These are phyloP conservation scores for Urechis unicinctus DNA, from an alignment of 2,888 invertebrate genomes.

Conservation along the genomic window DNA sequence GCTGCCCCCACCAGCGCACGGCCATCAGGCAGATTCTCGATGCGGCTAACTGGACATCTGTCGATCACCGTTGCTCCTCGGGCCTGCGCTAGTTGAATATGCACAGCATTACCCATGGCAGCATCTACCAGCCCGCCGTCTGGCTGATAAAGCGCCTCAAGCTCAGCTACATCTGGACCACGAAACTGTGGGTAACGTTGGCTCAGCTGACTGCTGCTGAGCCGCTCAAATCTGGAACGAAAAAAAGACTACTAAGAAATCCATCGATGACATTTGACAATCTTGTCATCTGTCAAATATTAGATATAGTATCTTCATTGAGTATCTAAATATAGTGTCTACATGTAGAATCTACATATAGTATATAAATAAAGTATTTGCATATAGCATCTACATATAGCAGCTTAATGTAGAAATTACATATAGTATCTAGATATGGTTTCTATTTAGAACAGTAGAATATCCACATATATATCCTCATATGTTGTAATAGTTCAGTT, in stretches of 20 bases:
- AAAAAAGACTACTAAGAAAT: constrained; percentile 32
- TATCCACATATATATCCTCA: no score
- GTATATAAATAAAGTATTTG: no score
- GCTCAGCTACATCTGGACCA: constrained; percentile 22
- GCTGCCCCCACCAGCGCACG: constrained; percentile 24
- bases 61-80: constrained; percentile 39
- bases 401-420: no score
- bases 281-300: no score
- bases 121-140: constrained; percentile 46
- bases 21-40: constrained; percentile 21
- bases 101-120: constrained; percentile 38
- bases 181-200: constrained; percentile 33
- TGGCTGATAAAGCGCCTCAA: constrained; percentile 34
- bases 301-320: no score
- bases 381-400: no score
- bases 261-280: constrained; percentile 25
- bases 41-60: constrained; percentile 31
- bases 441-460: no score
- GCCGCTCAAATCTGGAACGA: constrained; percentile 25
- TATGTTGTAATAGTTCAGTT: no score
- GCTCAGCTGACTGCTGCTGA: constrained; percentile 24
- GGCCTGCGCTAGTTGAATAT: constrained; percentile 40
- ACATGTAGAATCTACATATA: no score
- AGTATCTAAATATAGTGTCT: no score
- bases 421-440: no score